These are phyloP conservation scores for Hipposideros larvatus DNA, from an alignment of 2,797 vertebrate species.

Conservation along the genomic window DNA sequence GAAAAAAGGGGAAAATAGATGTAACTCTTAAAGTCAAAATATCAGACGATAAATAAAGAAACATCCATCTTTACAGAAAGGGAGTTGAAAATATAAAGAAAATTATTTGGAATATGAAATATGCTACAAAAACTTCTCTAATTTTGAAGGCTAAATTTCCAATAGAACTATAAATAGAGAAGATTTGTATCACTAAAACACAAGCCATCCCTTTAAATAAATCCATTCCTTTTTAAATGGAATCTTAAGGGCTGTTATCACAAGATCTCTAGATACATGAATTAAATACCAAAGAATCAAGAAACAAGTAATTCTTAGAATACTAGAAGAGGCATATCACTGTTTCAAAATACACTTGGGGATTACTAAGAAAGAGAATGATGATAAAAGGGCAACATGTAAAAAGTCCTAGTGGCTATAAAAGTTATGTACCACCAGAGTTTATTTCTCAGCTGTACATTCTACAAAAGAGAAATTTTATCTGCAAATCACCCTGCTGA, in stretches of 20 bases:
- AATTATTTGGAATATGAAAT: neutral
- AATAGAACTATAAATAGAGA: neutral
- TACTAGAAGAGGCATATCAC: neutral
- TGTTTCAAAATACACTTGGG: slow-evolving; percentile 1
- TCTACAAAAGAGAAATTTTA: slow-evolving; percentile 55
- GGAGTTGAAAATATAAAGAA: neutral
- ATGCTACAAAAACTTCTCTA: neutral
- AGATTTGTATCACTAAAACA: neutral
- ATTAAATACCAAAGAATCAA: slow-evolving; percentile 38
- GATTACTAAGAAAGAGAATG: neutral
- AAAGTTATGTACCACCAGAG: neutral
- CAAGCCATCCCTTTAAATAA: neutral
- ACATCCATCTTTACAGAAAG: neutral
- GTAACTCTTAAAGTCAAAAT: neutral
- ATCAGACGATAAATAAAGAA: neutral
- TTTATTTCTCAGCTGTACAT: neutral
- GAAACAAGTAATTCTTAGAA: neutral
- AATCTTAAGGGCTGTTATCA: neutral
- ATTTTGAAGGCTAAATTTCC: neutral
- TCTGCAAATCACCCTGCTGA: slow-evolving; percentile 24
- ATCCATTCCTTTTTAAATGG: neutral
- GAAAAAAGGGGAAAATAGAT: neutral
- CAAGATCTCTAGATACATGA: neutral
- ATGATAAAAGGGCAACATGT: neutral
- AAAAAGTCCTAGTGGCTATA: neutral